Evolutionary conservation across 2,113 vertebrate genomes (phyloP).

Genomic region (Emydocephalus ijimae): DNA sequence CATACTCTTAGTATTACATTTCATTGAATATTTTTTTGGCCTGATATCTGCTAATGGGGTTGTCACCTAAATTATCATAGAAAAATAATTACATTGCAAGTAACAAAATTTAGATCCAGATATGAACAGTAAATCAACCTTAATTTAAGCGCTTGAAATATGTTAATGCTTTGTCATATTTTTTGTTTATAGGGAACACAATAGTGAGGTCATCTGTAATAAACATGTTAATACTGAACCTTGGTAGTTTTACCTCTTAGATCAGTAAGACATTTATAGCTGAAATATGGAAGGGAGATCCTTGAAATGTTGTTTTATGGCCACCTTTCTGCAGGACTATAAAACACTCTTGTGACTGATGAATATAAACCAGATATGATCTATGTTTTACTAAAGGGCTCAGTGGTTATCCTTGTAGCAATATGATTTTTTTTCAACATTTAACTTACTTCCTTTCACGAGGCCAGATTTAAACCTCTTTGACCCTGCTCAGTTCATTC

Average conservation of each 20-base stretch:
- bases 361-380: conserved; percentile 68
- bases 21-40: conserved; percentile 67
- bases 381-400: conserved; percentile 48
- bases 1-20: conserved; percentile 59
- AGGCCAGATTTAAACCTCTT: neutral
- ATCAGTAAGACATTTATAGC: conserved; percentile 71
- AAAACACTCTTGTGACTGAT: conserved; percentile 75
- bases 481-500: neutral
- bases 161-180: conserved; percentile 80
- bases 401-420: conserved; percentile 50
- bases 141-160: conserved; percentile 75
- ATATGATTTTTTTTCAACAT: conserved; percentile 48
- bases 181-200: conserved; percentile 82
- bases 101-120: conserved; percentile 71
- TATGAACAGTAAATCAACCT: conserved; percentile 71
- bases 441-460: conserved; percentile 40
- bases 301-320: conserved; percentile 77
- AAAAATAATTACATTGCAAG: conserved; percentile 72
- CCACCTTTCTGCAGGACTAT: conserved; percentile 72
- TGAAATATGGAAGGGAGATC: conserved; percentile 70
- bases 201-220: conserved; percentile 85
- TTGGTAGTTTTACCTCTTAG: conserved; percentile 72
- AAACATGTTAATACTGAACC: conserved; percentile 77
- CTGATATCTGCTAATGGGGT: conserved; percentile 69
- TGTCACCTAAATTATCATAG: conserved; percentile 73